phyloP scores from a whole-genome alignment of 2,797 vertebrate species.

The Alfaro cultratus region DNA sequence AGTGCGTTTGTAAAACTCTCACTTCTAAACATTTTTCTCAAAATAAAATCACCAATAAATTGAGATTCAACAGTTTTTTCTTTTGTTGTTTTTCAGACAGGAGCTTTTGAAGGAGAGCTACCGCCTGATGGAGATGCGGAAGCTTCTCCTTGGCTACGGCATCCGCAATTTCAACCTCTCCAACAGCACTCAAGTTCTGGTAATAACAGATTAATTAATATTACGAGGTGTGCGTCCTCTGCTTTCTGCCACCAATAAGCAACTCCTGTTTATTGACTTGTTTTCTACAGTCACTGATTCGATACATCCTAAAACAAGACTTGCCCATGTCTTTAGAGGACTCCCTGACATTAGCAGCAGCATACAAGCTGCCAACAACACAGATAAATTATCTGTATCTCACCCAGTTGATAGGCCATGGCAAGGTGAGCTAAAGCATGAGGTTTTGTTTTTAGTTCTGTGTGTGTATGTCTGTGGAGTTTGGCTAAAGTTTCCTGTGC shows the following conservation, averaged over 20 bases:
- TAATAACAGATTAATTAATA: constrained; percentile 36
- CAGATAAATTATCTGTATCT: constrained; percentile 87
- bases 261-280: not conserved
- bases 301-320: constrained; percentile 92
- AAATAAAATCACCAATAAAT: not conserved
- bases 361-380: constrained; percentile 84
- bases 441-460: not conserved
- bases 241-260: not conserved
- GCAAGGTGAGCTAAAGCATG: constrained; percentile 77
- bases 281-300: constrained; percentile 84
- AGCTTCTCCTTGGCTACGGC: constrained; percentile 90
- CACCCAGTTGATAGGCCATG: constrained; percentile 84
- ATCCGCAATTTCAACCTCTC: constrained; percentile 91
- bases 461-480: not conserved
- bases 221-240: not conserved
- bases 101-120: constrained; percentile 92
- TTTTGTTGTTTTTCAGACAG: constrained; percentile 77
- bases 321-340: constrained; percentile 88
- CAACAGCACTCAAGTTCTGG: constrained; percentile 88
- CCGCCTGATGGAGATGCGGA: constrained; percentile 94
- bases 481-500: constrained; percentile 5
- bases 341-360: constrained; percentile 87
- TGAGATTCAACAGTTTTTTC: constrained; percentile 10
- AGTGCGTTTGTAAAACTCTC: constrained; percentile 78
- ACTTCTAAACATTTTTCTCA: not conserved